phyloP scores from a whole-genome alignment of 2,797 vertebrate species.

The Cygnus olor region DNA sequence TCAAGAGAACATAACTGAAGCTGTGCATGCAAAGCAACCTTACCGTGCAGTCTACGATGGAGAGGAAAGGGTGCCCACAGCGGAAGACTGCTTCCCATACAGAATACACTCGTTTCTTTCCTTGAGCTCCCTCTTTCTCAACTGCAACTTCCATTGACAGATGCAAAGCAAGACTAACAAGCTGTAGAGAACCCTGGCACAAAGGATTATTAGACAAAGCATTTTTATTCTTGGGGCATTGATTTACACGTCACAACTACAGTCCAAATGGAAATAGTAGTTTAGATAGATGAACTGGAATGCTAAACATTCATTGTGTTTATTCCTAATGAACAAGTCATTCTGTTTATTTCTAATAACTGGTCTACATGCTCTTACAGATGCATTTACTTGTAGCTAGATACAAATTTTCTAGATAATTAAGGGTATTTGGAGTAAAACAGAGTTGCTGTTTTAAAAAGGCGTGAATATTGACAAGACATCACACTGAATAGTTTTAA shows the following conservation, averaged over 20 bases:
- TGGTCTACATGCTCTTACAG: not conserved
- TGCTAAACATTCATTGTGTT: not conserved
- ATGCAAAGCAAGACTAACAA: conserved; percentile 62
- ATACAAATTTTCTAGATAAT: not conserved
- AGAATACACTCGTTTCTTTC: not conserved
- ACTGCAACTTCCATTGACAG: conserved; percentile 23
- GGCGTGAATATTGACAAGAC: not conserved
- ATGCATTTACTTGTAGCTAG: not conserved
- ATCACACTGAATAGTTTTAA: not conserved
- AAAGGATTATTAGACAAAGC: conserved; percentile 62
- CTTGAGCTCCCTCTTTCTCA: not conserved
- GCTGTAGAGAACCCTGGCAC: conserved; percentile 47
- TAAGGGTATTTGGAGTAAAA: not conserved
- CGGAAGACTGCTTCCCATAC: not conserved
- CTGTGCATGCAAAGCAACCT: fast-evolving
- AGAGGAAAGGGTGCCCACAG: not conserved
- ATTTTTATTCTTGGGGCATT: conserved; percentile 45
- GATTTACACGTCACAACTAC: conserved; percentile 20
- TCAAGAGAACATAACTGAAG: not conserved
- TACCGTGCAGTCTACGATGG: fast-evolving
- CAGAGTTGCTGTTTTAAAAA: not conserved
- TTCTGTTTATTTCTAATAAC: not conserved
- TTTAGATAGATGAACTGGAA: conserved; percentile 18
- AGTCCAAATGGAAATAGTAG: conserved; percentile 5
- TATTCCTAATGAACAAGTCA: not conserved